These are phyloP conservation scores for Poecile montanus DNA, from an alignment of 2,797 vertebrate species.

Conservation along the genomic window DNA sequence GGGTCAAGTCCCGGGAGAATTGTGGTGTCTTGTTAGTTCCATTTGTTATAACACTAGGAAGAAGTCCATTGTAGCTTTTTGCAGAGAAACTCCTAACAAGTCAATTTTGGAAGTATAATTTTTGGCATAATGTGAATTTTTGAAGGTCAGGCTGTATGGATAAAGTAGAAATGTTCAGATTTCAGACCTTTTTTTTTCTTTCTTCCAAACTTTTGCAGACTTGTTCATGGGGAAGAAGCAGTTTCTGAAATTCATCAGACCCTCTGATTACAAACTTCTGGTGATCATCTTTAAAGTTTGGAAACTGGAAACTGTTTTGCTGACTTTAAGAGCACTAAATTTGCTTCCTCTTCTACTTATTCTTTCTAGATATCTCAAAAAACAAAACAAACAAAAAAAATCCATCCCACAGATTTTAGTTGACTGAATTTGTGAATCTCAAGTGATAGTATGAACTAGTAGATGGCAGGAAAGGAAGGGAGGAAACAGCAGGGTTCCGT, in stretches of 20 bases:
- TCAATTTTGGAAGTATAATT: constrained; percentile 10
- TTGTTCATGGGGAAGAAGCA: not conserved
- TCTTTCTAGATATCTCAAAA: not conserved
- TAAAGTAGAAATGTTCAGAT: not conserved
- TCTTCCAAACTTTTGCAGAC: not conserved
- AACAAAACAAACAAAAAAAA: not conserved
- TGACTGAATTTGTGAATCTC: not conserved
- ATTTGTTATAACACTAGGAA: not conserved
- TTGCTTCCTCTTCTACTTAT: not conserved
- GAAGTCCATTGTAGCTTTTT: not conserved
- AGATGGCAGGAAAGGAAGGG: not conserved
- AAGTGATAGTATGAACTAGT: not conserved
- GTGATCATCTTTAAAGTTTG: not conserved
- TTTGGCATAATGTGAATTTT: not conserved
- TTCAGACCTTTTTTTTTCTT: not conserved
- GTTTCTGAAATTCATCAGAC: not conserved
- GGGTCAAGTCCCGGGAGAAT: not conserved
- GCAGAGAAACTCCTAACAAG: not conserved
- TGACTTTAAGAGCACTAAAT: not conserved
- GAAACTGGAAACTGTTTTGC: not conserved
- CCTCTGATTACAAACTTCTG: not conserved
- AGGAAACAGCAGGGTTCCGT: not conserved
- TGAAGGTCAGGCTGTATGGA: not conserved
- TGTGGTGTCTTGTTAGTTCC: not conserved
- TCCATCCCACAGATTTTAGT: not conserved